Evolutionary conservation across 2,888 invertebrate species (phyloP), one percentile per base, ranked within the genome.

Genomic region (Polyploca ridens): DNA sequence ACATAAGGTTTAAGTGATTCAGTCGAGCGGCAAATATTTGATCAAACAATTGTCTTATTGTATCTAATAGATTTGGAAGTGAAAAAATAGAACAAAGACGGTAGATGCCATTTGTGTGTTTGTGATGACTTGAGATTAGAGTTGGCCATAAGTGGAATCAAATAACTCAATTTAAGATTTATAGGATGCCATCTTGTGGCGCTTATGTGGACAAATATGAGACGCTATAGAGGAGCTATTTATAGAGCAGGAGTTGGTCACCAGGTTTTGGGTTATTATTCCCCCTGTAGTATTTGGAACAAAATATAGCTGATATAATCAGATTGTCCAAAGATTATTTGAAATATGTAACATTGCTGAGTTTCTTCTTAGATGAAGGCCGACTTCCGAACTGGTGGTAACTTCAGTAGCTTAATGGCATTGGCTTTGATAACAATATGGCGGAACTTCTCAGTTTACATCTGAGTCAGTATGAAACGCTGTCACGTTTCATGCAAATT

Each of bases 61-160:
- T 49, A n/a, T n/a, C n/a, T n/a, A 16, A 5, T 46, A n/a, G 3
- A 46, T 16, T 54, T 19, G 54, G 54, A 19, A 49, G 49, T 49
- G 19, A 54, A 72, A 74, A 73, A 75, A 75, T 66, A 33, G 63
- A 70, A 79, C 81, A 75, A 81, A 82, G 71, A 75, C 70, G 70
- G 75, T 62, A 13, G 64, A 63, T 57, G 44, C 77, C 83, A 69
- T 79, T 79, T 76, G 70, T 64, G 70, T 73, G 54, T 13, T 5
- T 54, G 69, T 66, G 82, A 81, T 81, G 73, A 66, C 69, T 76
- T 63, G 69, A 74, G 82, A 79, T 81, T 82, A 82, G 73, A 76
- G 72, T 61, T 69, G 70, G 63, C 74, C 69, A 19, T 54, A 54
- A 54, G 5, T 54, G 10, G 10, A 54, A 19, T 14, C 6, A n/a